A percentile compares a stretch with the other conserved stretches of the same genome.
These are phyloP conservation scores for Drosophila formosana DNA, from an alignment of 2,888 invertebrate species.

Conservation along the genomic window DNA sequence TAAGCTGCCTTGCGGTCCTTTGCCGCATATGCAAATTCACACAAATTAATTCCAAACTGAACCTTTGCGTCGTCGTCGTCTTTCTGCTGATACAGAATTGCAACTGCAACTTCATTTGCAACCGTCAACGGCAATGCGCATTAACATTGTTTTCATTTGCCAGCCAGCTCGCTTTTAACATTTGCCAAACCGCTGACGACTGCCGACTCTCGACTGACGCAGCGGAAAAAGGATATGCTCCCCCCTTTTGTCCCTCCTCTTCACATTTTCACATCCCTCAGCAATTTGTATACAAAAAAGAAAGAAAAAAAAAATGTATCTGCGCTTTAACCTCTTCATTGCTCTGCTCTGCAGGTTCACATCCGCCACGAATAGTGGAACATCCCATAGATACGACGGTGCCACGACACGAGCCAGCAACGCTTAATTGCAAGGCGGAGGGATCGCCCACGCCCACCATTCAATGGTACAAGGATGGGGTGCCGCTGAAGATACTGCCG, in stretches of 20 bases:
- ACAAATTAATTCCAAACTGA: slow-evolving; percentile 77
- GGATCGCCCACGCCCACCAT: slow-evolving; percentile 92
- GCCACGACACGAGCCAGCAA: slow-evolving; percentile 95
- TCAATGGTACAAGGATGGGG: slow-evolving; percentile 92
- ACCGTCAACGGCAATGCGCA: slow-evolving; percentile 80
- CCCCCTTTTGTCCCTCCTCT: neutral
- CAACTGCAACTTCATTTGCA: slow-evolving; percentile 80
- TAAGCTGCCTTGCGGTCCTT: slow-evolving; percentile 69
- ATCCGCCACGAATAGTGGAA: slow-evolving; percentile 94
- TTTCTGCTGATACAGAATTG: slow-evolving; percentile 27
- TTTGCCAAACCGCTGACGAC: slow-evolving; percentile 75
- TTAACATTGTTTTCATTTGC: slow-evolving; percentile 80
- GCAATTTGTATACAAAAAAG: slow-evolving; percentile 59
- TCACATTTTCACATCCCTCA: slow-evolving; percentile 6
- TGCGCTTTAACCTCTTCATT: slow-evolving; percentile 60
- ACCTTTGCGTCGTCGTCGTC: slow-evolving; percentile 55
- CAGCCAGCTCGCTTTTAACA: slow-evolving; percentile 60
- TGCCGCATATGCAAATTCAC: slow-evolving; percentile 77
- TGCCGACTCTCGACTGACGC: slow-evolving; percentile 55
- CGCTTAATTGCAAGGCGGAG: slow-evolving; percentile 95
- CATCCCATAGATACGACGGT: slow-evolving; percentile 96
- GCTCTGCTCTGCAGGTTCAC: slow-evolving; percentile 85
- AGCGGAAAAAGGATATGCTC: slow-evolving; percentile 65
- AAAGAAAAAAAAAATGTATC: neutral
- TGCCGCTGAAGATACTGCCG: slow-evolving; percentile 87